These are phyloP conservation scores for Myotis pilosus DNA, from an alignment of 2,797 vertebrate genomes.

Conservation along the genomic window DNA sequence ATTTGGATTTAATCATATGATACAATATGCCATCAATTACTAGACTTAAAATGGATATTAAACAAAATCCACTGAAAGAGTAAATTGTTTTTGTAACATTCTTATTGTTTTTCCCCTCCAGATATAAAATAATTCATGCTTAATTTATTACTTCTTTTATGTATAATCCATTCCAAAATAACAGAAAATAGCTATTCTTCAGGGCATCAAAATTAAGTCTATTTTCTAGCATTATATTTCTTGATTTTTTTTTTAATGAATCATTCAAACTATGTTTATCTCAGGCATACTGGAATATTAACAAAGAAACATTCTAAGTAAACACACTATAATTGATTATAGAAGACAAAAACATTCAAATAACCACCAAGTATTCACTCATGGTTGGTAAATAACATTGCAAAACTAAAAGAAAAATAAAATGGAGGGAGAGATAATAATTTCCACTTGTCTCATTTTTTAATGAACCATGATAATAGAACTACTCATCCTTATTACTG, in stretches of 20 bases:
- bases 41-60: background rate
- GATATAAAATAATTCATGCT: background rate
- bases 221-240: background rate
- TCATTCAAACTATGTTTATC: background rate
- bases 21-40: background rate
- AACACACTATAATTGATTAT: background rate
- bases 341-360: background rate
- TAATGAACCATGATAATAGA: constrained; percentile 52
- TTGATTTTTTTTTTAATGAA: background rate
- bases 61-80: background rate
- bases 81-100: background rate
- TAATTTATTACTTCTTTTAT: background rate
- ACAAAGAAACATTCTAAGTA: background rate
- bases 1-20: background rate
- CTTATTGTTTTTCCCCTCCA: background rate
- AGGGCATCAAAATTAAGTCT: background rate
- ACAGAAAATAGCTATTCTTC: background rate
- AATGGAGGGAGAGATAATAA: background rate
- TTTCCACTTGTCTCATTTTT: constrained; percentile 42
- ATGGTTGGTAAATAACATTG: constrained; percentile 5
- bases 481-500: background rate
- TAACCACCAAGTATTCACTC: background rate
- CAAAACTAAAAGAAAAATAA: constrained; percentile 34
- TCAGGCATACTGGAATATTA: background rate
- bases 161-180: background rate